Base-by-base conservation (phyloP, 2,113 vertebrate species). In the Willisornis vidua region DNA sequence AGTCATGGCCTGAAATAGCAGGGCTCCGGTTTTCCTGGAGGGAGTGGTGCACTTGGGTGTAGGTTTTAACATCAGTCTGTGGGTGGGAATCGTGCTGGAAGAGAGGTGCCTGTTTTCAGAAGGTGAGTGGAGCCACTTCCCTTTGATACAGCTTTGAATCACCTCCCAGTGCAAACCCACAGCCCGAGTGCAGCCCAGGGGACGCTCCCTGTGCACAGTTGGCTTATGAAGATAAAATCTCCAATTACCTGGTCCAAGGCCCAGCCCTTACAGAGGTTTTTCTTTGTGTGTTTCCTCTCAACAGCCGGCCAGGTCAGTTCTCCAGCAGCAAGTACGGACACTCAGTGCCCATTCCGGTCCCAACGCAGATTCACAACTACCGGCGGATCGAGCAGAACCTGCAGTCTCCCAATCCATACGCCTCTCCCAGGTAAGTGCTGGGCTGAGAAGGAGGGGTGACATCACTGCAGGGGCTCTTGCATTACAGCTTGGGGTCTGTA, bases 331-430 rank as follows among this genome's bases (percentile, higher is more conserved):
- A 96, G 77, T 98, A 98, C 31, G 98, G 98, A 17, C 98, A 96
- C 66, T 99, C 99, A 0, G 98, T 99, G 85, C 98, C 99, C 90
- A 99, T 99, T 94, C 99, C 99, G 0, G 99, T 99, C 35, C 99
- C 99, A 13, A 99, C 99, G 0, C 99, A 99, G 85, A 98, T 99
- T 63, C 98, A 98, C 25, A 99, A 99, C 97, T 99, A 99, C 97
- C 98, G 98, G 49, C 98, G 99, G 45, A 98, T 99, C 9, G 98
- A 99, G 85, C 99, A 99, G 97, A 99, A 99, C 89, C 97, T 99
- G 49, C 98, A 99, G 86, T 98, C 98, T 3, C 98, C 98, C 39
- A 97, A 97, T 46, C 99, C 98, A 4, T 97, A 96, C 66, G 73
- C 97, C 87, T 97, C 97, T 7, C 97, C 97, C 9, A 98, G 98